Base-by-base conservation (phyloP, 2,888 invertebrate species). In the Liodrosophila aerea region DNA sequence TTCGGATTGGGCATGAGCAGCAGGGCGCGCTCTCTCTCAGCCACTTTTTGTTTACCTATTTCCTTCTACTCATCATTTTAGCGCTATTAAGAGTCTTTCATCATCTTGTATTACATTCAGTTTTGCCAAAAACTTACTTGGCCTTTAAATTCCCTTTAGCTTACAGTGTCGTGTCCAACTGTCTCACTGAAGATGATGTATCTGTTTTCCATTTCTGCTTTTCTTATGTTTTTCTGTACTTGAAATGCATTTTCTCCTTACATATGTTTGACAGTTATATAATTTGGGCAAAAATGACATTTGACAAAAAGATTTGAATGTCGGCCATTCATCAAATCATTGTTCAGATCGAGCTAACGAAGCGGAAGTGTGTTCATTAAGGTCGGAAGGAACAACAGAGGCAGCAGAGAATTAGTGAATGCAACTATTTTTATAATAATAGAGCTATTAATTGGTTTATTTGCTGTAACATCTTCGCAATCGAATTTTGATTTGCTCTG, bases 41-140 rank as follows among this genome's bases (percentile, higher is more conserved):
- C 22, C 22, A 22, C 22, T 22, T 5, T 5, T 5, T 22, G 3
- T 5, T 22, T 43, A 58, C 51, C 45, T 53, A 34, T 33, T 37
- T 9, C n/a, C 47, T 40, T 60, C 54, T 56, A 41, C 18, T 52
- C 52, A 57, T 50, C 41, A 44, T 57, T 53, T 58, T 56, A 37
- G 53, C 39, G 46, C 71, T 69, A 73, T 76, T 73, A 73, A 76
- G 77, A 73, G 84, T 77, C 70, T 62, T 76, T 76, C 70, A 70
- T 60, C 62, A 67, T 61, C 53, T 47, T 5, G 16, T 7, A 64
- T 47, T 69, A 50, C 39, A 49, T 57, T 56, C 22, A n/a, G 36
- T 46, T 40, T 50, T 54, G 11, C 15, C 57, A 62, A 34, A 43
- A 27, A 46, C 40, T 7, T 37, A 43, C 39, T 11, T 41, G 54